Percentiles rank a stretch among this genome's conserved stretches.
Evolutionary conservation across 2,797 vertebrate species (phyloP).

Genomic region (Chelonia mydas): DNA sequence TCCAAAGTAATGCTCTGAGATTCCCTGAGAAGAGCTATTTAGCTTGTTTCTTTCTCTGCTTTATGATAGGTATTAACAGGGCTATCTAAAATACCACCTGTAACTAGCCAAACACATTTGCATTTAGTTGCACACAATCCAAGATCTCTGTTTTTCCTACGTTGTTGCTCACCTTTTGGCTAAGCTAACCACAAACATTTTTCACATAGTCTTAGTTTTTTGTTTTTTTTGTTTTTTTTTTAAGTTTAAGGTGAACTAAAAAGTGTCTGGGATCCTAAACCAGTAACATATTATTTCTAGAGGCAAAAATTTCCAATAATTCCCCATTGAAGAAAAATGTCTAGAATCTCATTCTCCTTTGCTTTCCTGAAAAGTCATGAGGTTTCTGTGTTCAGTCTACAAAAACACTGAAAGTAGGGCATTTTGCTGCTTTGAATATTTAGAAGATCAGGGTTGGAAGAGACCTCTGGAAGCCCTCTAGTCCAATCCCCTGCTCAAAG

Average conservation of each 20-base stretch:
- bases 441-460: no score
- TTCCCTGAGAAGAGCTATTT: neutral
- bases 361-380: constrained; percentile 1
- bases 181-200: neutral
- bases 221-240: neutral
- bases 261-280: constrained; percentile 4
- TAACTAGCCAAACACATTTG: neutral
- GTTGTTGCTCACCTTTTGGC: neutral
- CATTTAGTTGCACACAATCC: neutral
- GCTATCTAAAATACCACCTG: neutral
- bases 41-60: neutral
- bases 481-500: no score
- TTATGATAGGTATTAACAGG: constrained; percentile 3
- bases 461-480: no score
- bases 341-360: neutral
- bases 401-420: neutral
- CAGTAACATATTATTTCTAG: neutral
- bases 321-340: neutral
- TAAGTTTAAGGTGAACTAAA: neutral
- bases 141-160: neutral
- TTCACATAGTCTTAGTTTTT: neutral
- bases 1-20: constrained; percentile 6
- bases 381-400: neutral
- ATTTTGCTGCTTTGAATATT: neutral
- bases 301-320: neutral